phyloP scores from a whole-genome alignment of 92 coral and sea anemone species.

The Siderastrea radians region DNA sequence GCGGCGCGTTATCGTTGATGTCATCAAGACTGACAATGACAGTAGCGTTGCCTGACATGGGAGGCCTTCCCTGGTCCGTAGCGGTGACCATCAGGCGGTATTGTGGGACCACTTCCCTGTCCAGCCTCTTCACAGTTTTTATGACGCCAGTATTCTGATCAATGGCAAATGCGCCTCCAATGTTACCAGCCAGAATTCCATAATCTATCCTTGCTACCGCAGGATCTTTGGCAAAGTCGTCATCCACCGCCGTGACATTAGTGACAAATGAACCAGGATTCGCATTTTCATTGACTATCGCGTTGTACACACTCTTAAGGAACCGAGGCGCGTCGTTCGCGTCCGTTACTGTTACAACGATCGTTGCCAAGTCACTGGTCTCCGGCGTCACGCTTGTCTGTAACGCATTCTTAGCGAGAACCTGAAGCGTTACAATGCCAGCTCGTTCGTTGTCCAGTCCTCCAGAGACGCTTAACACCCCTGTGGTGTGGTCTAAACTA shows the following conservation, averaged over 20 bases:
- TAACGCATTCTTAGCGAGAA: conserved; percentile 86
- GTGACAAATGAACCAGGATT: conserved; percentile 70
- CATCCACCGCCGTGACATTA: conserved; percentile 97
- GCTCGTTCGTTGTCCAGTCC: conserved; percentile 83
- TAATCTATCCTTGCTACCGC: conserved; percentile 59
- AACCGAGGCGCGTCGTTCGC: conserved; percentile 96
- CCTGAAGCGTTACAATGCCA: conserved; percentile 78
- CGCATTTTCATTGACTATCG: conserved; percentile 71
- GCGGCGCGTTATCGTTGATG: conserved; percentile 94
- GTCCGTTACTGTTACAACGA: conserved; percentile 86
- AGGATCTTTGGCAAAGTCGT: conserved; percentile 65
- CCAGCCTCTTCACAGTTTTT: conserved; percentile 74
- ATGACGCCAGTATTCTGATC: conserved; percentile 74
- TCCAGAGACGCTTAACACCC: conserved; percentile 87
- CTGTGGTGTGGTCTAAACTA: conserved; percentile 76
- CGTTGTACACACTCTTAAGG: conserved; percentile 73
- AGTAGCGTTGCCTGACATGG: conserved; percentile 84
- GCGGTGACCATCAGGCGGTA: conserved; percentile 88
- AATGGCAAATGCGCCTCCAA: conserved; percentile 70
- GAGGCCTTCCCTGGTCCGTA: conserved; percentile 86
- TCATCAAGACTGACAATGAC: conserved; percentile 82
- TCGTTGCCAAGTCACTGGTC: conserved; percentile 83
- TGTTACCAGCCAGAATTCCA: conserved; percentile 79
- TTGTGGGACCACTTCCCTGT: conserved; percentile 80
- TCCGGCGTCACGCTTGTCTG: conserved; percentile 83